phyloP scores from a whole-genome alignment of 1,140 invertebrate species.

The Xylocopa sonorina region DNA sequence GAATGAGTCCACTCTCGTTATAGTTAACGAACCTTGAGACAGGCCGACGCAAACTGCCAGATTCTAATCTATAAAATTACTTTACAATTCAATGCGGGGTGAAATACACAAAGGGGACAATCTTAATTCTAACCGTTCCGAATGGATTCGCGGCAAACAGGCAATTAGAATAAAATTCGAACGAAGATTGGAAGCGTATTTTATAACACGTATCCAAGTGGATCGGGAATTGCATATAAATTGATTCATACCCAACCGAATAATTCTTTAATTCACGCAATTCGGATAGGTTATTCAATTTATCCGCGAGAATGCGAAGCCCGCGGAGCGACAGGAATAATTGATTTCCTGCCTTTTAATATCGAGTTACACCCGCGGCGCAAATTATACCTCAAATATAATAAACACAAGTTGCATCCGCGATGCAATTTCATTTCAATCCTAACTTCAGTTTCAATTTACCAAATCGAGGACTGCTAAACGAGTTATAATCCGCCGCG shows the following conservation, averaged over 20 bases:
- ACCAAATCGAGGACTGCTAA: not conserved
- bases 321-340: not conserved
- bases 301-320: not conserved
- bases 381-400: not conserved
- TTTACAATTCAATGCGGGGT: not conserved
- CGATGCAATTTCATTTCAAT: constrained; percentile 9
- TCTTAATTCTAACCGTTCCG: too few relatives aligned
- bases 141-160: not conserved
- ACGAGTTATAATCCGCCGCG: not conserved
- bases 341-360: not conserved
- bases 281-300: not conserved
- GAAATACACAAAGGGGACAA: not conserved
- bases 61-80: constrained; percentile 2
- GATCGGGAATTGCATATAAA: too few relatives aligned
- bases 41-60: not conserved
- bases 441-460: not conserved
- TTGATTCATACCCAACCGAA: too few relatives aligned
- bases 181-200: too few relatives aligned
- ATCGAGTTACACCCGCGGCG: not conserved
- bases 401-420: not conserved
- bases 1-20: not conserved
- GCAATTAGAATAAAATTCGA: too few relatives aligned
- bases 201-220: too few relatives aligned
- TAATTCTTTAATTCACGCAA: not conserved
- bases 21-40: not conserved